Evolutionary conservation across 1,140 invertebrate species (phyloP).

Genomic region (Lepidurus packardi): DNA sequence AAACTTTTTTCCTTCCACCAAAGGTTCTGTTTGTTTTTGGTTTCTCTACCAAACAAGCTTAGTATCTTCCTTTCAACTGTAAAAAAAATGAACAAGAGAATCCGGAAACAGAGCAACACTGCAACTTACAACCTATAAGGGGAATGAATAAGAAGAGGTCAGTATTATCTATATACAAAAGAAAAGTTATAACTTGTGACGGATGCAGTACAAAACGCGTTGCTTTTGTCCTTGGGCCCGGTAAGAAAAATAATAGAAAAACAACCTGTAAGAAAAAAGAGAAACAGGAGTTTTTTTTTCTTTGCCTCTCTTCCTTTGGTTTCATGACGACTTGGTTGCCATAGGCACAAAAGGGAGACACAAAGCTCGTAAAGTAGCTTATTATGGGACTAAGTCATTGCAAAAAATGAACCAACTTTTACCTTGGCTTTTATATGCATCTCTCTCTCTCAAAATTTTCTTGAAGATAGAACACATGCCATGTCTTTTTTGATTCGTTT

Average conservation of each 20-base stretch:
- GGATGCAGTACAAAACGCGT: neutral
- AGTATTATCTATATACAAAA: neutral
- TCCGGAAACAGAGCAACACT: neutral
- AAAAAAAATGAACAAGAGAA: neutral
- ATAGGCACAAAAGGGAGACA: conserved; percentile 21
- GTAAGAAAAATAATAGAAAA: neutral
- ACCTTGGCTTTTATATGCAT: conserved; percentile 19
- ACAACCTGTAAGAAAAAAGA: neutral
- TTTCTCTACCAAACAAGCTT: no score
- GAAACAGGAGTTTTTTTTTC: neutral
- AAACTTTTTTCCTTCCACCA: neutral
- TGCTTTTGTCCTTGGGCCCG: conserved; percentile 3
- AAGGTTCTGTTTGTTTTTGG: neutral
- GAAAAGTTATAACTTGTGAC: conserved; percentile 20
- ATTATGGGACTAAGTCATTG: conserved; percentile 18
- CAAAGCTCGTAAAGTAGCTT: conserved; percentile 19
- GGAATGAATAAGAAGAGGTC: neutral
- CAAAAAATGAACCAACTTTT: conserved; percentile 10
- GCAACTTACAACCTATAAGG: neutral
- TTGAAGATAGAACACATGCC: neutral
- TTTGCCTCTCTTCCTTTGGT: neutral
- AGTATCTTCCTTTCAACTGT: no score
- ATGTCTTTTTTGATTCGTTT: neutral
- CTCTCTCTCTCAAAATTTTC: neutral
- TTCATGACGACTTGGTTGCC: conserved; percentile 8